Evolutionary conservation across 2,888 invertebrate species (phyloP).

Genomic region (Harmothoe impar): DNA sequence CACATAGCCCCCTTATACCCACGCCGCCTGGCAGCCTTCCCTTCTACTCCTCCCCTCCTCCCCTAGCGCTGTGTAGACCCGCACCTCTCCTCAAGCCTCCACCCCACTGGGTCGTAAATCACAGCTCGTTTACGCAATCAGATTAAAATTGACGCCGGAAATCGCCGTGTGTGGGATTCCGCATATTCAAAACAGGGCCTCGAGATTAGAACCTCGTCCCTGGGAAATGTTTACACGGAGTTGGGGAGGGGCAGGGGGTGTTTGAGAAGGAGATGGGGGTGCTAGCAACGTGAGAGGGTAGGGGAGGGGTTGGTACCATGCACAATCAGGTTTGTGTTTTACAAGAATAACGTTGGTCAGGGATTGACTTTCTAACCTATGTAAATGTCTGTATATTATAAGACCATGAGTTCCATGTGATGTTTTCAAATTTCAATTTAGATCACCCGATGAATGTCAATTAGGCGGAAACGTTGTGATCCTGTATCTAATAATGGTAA

Average conservation of each 20-base stretch:
- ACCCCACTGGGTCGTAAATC: slow-evolving; percentile 11
- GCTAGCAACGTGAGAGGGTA: background rate
- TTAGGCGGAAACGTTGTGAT: no score
- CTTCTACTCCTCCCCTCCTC: slow-evolving; percentile 4
- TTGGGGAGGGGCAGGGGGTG: background rate
- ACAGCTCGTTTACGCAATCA: slow-evolving; percentile 47
- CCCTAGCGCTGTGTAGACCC: background rate
- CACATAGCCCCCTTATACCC: background rate
- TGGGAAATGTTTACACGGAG: slow-evolving; percentile 43
- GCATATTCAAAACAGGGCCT: slow-evolving; percentile 45
- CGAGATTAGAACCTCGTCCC: background rate
- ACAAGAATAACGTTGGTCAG: no score
- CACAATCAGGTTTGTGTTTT: no score
- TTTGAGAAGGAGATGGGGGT: background rate
- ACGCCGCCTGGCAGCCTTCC: background rate
- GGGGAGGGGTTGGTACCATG: background rate
- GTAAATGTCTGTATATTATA: no score
- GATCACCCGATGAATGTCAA: no score
- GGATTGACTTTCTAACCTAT: no score
- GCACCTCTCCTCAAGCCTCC: background rate
- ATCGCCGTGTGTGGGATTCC: slow-evolving; percentile 42
- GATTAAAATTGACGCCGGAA: slow-evolving; percentile 53
- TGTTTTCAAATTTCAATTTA: no score
- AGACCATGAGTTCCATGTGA: no score
- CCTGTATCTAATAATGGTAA: no score